Conservation (phyloP, 2,797 vertebrate species). For the Poeciliopsis paucimaculata region DNA sequence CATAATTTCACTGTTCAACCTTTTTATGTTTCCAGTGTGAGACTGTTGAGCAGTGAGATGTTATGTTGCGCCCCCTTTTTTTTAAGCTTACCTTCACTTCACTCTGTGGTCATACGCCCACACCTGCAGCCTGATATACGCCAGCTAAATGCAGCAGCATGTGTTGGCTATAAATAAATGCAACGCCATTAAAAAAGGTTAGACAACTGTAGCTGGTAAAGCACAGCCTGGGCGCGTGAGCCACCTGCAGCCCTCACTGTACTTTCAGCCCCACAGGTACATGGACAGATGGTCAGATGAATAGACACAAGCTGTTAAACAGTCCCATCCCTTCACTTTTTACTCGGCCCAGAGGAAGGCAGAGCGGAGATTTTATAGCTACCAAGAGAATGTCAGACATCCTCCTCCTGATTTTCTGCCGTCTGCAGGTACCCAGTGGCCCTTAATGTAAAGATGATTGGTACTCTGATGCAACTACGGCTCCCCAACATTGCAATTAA, state of each 20-base stretch:
- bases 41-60: constrained; percentile 20
- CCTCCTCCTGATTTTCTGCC: constrained; percentile 31
- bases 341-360: constrained; percentile 27
- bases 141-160: constrained; percentile 52
- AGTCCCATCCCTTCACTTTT: constrained; percentile 26
- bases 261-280: constrained; percentile 37
- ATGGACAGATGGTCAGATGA: constrained; percentile 57
- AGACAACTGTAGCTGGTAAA: constrained; percentile 46
- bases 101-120: constrained; percentile 11
- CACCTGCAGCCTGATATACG: constrained; percentile 56
- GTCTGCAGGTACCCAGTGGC: constrained; percentile 23
- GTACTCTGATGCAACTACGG: constrained; percentile 46
- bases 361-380: constrained; percentile 48
- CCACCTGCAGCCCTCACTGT: constrained; percentile 24
- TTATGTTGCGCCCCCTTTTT: background rate
- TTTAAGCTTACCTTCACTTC: constrained; percentile 19
- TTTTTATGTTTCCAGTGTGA: constrained; percentile 7
- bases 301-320: constrained; percentile 47
- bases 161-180: constrained; percentile 71
- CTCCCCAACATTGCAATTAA: constrained; percentile 46
- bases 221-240: constrained; percentile 16
- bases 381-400: constrained; percentile 29
- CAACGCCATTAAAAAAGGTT: constrained; percentile 53
- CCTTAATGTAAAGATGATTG: constrained; percentile 63
- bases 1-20: background rate